Evolutionary conservation across 2,888 invertebrate genomes (phyloP).

Genomic region (Euzophera pinguis): DNA sequence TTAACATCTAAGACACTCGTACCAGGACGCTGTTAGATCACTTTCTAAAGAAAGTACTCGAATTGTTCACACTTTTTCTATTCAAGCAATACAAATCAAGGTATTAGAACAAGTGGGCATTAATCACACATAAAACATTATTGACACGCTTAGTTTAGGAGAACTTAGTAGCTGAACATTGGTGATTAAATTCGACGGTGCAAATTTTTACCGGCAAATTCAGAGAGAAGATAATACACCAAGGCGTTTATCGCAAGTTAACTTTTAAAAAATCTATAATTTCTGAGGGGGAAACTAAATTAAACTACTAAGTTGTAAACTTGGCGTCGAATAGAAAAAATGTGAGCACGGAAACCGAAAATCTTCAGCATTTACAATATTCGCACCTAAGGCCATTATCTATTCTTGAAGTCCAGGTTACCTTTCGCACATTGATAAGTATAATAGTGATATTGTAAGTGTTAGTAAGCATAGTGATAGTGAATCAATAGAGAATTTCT

Average conservation of each 20-base stretch:
- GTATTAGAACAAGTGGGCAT: constrained; percentile 11
- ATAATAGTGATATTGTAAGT: constrained; percentile 48
- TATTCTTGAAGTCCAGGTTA: constrained; percentile 79
- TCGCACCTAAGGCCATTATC: constrained; percentile 73
- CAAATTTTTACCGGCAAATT: not conserved
- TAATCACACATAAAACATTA: constrained; percentile 5
- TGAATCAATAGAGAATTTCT: not conserved
- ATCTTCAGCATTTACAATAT: constrained; percentile 69
- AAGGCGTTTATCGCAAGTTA: not conserved
- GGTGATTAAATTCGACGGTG: not conserved
- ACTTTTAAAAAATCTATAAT: not conserved
- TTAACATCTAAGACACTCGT: constrained; percentile 73
- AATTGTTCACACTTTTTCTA: constrained; percentile 45
- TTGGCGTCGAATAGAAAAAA: constrained; percentile 38
- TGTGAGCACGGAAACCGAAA: constrained; percentile 36
- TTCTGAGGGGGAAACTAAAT: not conserved
- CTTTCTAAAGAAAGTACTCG: constrained; percentile 43
- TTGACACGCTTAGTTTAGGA: not conserved
- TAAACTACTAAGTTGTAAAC: not conserved
- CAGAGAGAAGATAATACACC: not conserved
- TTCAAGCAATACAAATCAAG: constrained; percentile 19
- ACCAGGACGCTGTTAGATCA: constrained; percentile 76
- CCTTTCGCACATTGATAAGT: constrained; percentile 46
- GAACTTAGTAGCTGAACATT: not conserved
- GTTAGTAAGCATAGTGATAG: constrained; percentile 66